These are phyloP conservation scores for Loxodonta africana DNA, from an alignment of 2,113 vertebrate species.

Conservation along the genomic window DNA sequence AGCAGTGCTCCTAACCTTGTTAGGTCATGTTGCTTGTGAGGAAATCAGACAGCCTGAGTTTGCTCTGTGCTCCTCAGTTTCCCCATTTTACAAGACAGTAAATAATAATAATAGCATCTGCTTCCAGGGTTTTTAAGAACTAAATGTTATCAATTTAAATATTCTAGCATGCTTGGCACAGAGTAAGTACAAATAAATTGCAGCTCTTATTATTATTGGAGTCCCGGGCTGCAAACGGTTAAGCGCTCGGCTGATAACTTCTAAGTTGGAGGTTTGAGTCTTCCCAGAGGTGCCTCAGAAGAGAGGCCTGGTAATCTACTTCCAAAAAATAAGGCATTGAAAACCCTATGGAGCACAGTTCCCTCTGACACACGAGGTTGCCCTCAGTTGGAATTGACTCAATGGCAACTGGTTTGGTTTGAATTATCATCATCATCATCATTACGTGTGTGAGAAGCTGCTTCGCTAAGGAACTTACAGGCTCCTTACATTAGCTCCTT, in stretches of 20 bases:
- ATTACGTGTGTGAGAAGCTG: neutral
- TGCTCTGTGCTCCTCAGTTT: neutral
- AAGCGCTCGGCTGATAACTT: neutral
- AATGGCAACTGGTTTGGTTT: too few species aligned
- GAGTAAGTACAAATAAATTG: neutral
- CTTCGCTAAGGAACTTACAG: neutral
- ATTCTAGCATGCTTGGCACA: neutral
- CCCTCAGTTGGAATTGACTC: neutral
- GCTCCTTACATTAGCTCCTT: neutral
- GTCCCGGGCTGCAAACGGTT: neutral
- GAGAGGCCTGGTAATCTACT: neutral
- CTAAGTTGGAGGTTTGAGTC: neutral
- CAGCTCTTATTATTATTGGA: neutral
- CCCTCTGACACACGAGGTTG: neutral
- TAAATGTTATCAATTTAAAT: neutral
- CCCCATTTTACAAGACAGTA: neutral
- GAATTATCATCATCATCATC: neutral
- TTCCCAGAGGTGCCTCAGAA: neutral
- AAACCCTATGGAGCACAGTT: neutral
- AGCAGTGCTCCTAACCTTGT: neutral
- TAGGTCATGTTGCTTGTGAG: neutral
- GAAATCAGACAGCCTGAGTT: neutral
- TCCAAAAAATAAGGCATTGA: neutral
- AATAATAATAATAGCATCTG: neutral
- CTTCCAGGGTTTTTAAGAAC: neutral